Conservation (phyloP, 2,888 invertebrate genomes). For the Stenotaenia linearis region DNA sequence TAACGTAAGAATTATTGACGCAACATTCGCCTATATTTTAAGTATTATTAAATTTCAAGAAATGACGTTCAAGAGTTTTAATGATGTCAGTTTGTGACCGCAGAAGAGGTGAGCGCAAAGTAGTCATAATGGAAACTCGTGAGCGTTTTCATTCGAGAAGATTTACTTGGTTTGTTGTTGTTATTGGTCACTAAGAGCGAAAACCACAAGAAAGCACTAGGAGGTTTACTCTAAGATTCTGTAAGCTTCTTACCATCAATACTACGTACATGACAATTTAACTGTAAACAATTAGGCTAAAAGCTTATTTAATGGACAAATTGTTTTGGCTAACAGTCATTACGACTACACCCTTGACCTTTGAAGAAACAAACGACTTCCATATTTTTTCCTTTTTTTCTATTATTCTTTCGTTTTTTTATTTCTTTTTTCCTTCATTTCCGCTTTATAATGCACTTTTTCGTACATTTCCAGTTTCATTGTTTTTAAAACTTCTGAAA, state of each 20-base stretch:
- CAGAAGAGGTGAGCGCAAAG: too few relatives aligned
- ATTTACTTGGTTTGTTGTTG: too few relatives aligned
- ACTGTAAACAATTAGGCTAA: neutral
- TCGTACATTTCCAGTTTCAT: neutral
- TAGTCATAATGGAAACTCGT: too few relatives aligned
- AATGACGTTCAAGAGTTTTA: too few relatives aligned
- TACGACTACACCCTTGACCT: neutral
- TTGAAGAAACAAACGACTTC: neutral
- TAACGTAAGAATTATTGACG: too few relatives aligned
- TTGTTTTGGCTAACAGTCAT: neutral
- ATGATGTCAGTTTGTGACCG: too few relatives aligned
- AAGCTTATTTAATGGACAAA: neutral
- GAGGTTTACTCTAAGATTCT: too few relatives aligned
- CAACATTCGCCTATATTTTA: too few relatives aligned
- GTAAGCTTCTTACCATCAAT: neutral
- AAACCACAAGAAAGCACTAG: neutral
- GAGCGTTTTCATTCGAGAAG: too few relatives aligned
- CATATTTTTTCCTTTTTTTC: neutral
- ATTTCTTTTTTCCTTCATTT: neutral
- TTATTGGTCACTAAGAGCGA: neutral
- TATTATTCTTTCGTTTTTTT: neutral
- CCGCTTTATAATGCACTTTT: neutral
- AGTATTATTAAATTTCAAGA: too few relatives aligned
- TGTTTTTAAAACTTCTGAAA: neutral
- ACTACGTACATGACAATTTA: neutral